Conservation (phyloP, 2,888 invertebrate species). For the Temnothorax unifasciatus region DNA sequence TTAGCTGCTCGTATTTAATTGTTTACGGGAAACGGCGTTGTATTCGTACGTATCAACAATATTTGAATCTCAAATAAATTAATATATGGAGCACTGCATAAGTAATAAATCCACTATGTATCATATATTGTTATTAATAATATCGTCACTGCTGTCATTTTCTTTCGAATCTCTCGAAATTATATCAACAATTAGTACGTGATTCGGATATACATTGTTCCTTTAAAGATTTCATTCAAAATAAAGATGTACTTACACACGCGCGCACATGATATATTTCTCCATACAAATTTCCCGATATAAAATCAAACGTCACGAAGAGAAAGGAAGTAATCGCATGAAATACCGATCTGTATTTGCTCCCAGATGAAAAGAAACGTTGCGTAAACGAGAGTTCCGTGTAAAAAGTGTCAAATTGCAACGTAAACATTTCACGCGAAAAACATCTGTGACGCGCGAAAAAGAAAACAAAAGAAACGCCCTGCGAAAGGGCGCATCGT, state of each 20-base stretch:
- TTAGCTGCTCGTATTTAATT: conserved; percentile 34
- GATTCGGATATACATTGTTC: too few species aligned
- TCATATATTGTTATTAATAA: conserved; percentile 1
- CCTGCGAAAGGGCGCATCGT: conserved; percentile 22
- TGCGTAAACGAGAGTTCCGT: background rate
- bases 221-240: background rate
- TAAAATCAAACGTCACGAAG: background rate
- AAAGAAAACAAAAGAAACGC: background rate
- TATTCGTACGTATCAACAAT: conserved; percentile 3
- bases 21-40: conserved; percentile 9
- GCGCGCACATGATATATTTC: background rate
- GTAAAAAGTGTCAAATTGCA: background rate
- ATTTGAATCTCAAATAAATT: conserved; percentile 20
- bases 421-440: conserved; percentile 41
- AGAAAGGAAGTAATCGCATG: background rate
- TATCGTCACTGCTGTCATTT: background rate
- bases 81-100: background rate
- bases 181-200: background rate
- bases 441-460: background rate
- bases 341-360: background rate
- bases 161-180: background rate
- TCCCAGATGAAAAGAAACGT: background rate
- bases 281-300: background rate
- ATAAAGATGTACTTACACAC: background rate
- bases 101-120: conserved; percentile 29